phyloP scores from a whole-genome alignment of 2,113 vertebrate genomes.

The Brienomyrus brachyistius region DNA sequence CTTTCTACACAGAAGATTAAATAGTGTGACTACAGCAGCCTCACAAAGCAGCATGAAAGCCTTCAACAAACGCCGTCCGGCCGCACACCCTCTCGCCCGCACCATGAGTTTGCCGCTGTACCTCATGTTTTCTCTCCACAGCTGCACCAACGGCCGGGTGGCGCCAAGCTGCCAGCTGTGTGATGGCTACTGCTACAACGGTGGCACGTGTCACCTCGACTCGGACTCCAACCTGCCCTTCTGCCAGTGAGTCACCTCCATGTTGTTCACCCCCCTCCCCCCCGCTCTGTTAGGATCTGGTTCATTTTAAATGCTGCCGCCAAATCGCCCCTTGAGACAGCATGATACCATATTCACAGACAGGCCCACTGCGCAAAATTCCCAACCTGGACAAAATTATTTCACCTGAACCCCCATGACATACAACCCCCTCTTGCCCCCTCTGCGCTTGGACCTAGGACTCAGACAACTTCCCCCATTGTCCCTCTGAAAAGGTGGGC shows the following conservation, averaged over 20 bases:
- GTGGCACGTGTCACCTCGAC: slow-evolving; percentile 74
- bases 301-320: neutral
- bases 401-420: neutral
- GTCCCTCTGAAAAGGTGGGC: neutral
- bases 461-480: neutral
- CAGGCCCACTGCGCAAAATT: neutral
- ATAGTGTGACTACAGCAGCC: neutral
- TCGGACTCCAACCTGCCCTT: slow-evolving; percentile 70
- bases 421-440: neutral
- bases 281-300: neutral
- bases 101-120: neutral
- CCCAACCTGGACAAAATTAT: neutral
- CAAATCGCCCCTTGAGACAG: neutral
- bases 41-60: neutral
- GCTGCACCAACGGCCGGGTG: slow-evolving; percentile 76
- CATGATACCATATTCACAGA: neutral
- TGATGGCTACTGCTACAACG: slow-evolving; percentile 81
- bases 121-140: slow-evolving; percentile 38
- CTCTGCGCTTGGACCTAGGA: neutral
- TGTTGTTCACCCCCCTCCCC: neutral
- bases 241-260: slow-evolving; percentile 70
- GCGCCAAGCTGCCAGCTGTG: slow-evolving; percentile 77
- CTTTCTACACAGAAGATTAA: neutral
- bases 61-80: neutral
- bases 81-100: neutral